Evolutionary conservation across 2,888 invertebrate species (phyloP).

Genomic region (Hipparchia semele): DNA sequence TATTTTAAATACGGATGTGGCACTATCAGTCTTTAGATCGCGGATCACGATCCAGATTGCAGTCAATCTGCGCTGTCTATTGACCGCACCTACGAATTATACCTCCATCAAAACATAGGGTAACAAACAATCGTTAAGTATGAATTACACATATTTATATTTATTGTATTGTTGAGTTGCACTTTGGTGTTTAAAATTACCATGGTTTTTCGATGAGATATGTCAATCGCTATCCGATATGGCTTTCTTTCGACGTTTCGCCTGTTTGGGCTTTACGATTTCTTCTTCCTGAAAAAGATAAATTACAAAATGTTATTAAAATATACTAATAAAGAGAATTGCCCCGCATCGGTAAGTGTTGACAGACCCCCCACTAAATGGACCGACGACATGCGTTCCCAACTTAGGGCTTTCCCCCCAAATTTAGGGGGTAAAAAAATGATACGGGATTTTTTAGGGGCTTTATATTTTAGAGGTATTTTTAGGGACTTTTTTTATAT

Average conservation of each 20-base stretch:
- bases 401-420: too few relatives aligned
- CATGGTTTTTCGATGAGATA: conserved; percentile 67
- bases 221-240: conserved; percentile 97
- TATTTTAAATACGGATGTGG: not conserved
- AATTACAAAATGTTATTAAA: conserved; percentile 14
- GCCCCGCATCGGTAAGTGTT: too few relatives aligned
- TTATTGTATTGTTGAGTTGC: conserved; percentile 79
- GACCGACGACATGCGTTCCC: too few relatives aligned
- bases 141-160: conserved; percentile 63
- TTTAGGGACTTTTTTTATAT: too few relatives aligned
- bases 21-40: not conserved
- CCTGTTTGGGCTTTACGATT: conserved; percentile 94
- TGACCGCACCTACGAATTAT: conserved; percentile 60
- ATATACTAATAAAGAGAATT: too few relatives aligned
- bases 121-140: conserved; percentile 51
- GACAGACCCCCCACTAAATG: too few relatives aligned
- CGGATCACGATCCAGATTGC: not conserved
- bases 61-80: not conserved
- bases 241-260: conserved; percentile 95
- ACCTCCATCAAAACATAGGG: conserved; percentile 61
- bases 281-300: conserved; percentile 90
- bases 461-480: too few relatives aligned
- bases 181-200: conserved; percentile 80
- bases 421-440: too few relatives aligned
- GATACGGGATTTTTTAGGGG: too few relatives aligned